Base-by-base conservation (phyloP, 2,113 vertebrate species). In the Chionis minor region DNA sequence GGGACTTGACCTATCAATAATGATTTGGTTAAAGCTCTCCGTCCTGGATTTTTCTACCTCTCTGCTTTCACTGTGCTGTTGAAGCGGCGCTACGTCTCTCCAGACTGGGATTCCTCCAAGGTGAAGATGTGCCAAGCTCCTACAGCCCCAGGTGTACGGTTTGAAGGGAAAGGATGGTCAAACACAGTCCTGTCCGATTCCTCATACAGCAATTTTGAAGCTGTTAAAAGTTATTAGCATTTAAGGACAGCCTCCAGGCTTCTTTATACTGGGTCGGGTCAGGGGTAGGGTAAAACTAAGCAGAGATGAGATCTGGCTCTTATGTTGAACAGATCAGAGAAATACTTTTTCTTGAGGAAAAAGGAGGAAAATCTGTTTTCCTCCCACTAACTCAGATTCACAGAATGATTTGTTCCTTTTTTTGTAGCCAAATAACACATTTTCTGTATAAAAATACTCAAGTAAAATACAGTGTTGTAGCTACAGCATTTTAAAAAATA, bases 131-230 rank as follows among this genome's bases (percentile, higher is more conserved):
- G n/a, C 40, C 73, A 79, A 59, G 22, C 8, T 16, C 28, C 65
- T 59, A 6, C 10, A 51, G 51, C 4, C 10, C 32, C 14, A 24
- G 32, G 8, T 23, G 8, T 35, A 61, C 0, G 1, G 33, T 71
- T 0, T 26, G 52, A 67, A 40, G 21, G 61, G 54, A 56, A 69
- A 62, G 23, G 22, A 47, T 17, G 30, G 56, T 38, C 28, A 33
- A 74, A 78, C 0, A 0, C 38, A 54, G 56, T 8, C 28, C 40
- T 40, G 58, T 91, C 32, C 44, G 30, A 23, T 30, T 84, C 45
- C 35, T 93, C 61, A 87, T n/a, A 49, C 14, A 63, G n/a, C 9
- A 56, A 12, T 65, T 81, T 40, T 30, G 69, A 81, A 83, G n/a
- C 42, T 78, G 44, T 58, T 49, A 47, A 74, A 69, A 65, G 40